phyloP scores from a whole-genome alignment of 2,113 vertebrate species.

The Natator depressus region DNA sequence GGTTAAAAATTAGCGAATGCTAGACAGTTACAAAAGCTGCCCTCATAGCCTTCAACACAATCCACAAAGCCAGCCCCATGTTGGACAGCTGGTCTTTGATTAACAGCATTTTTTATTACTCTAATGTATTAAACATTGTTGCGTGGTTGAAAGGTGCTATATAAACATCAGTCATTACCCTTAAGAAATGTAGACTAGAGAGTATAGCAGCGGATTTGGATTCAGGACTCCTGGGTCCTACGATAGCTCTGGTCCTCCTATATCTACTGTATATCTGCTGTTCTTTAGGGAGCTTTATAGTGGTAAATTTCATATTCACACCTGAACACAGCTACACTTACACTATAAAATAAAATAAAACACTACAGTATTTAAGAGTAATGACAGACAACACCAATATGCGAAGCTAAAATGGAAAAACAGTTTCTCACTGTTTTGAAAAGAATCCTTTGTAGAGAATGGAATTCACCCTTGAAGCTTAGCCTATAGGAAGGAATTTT shows the following conservation, averaged over 20 bases:
- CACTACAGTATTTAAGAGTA: neutral
- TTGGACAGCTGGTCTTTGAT: neutral
- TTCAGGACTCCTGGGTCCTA: neutral
- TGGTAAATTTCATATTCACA: neutral
- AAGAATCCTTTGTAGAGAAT: neutral
- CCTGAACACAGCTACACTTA: neutral
- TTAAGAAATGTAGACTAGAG: neutral
- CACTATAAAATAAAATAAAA: neutral
- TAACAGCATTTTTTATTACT: neutral
- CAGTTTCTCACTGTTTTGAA: neutral
- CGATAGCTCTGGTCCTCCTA: neutral
- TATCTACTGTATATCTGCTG: neutral
- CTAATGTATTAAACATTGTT: neutral
- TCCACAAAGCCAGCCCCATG: neutral
- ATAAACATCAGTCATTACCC: neutral
- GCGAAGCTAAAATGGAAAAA: neutral
- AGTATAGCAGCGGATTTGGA: neutral
- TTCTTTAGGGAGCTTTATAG: neutral
- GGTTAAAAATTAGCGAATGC: slow-evolving; percentile 73
- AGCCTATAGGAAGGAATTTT: neutral
- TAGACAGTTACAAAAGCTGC: neutral
- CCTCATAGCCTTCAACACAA: neutral
- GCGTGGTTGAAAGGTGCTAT: neutral
- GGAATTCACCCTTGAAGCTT: neutral
- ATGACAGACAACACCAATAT: neutral